These are phyloP conservation scores for Oophaga sylvatica DNA, from an alignment of 2,797 vertebrate genomes.

Conservation along the genomic window DNA sequence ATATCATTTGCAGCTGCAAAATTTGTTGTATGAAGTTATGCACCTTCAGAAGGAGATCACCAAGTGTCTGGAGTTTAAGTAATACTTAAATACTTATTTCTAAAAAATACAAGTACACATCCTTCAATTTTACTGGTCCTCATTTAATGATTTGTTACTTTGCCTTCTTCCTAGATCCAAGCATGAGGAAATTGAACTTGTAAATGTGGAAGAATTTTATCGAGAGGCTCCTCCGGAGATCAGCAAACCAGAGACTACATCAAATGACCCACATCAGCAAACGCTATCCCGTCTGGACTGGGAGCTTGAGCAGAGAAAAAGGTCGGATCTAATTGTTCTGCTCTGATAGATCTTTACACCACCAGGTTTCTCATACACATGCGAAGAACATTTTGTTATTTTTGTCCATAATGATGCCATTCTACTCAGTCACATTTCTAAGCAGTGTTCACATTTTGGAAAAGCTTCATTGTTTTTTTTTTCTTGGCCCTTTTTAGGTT, in stretches of 20 bases:
- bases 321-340: conserved; percentile 72
- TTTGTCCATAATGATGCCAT: neutral
- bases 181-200: conserved; percentile 96
- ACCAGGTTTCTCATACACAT: neutral
- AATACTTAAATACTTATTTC: conserved; percentile 66
- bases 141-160: neutral
- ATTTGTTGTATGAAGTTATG: conserved; percentile 98
- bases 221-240: conserved; percentile 87
- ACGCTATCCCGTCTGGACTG: conserved; percentile 94
- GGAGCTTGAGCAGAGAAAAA: conserved; percentile 97
- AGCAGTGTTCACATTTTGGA: neutral
- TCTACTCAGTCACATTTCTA: neutral
- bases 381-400: neutral
- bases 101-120: neutral
- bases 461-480: neutral
- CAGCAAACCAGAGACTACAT: conserved; percentile 85
- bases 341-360: neutral
- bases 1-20: conserved; percentile 95
- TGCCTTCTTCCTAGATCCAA: conserved; percentile 81
- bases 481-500: conserved; percentile 73
- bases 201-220: conserved; percentile 91
- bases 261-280: conserved; percentile 89
- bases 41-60: conserved; percentile 99
- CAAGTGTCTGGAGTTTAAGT: conserved; percentile 98
- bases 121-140: neutral